Evolutionary conservation across 1,140 invertebrate species (phyloP).

Genomic region (Helicoverpa zea): DNA sequence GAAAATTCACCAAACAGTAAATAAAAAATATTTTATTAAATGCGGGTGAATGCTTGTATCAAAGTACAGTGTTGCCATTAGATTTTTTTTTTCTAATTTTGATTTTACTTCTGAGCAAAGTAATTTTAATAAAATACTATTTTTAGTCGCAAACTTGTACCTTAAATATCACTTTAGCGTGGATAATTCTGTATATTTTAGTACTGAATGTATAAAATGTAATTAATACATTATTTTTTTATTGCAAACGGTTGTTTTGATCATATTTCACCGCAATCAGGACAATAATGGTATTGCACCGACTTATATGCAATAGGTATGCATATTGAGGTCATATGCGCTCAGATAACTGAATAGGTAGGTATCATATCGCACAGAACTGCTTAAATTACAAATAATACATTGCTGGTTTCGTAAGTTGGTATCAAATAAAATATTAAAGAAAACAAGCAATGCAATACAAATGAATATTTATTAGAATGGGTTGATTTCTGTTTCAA

Average conservation of each 20-base stretch:
- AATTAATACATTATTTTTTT: constrained; percentile 44
- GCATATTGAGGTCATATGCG: constrained; percentile 45
- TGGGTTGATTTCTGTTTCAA: background rate
- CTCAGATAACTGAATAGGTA: constrained; percentile 27
- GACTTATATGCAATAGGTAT: constrained; percentile 50
- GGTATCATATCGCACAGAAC: constrained; percentile 35
- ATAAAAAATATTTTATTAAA: background rate
- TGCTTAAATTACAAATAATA: background rate
- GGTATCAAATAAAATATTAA: background rate
- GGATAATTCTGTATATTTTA: constrained; percentile 37
- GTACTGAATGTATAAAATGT: constrained; percentile 37
- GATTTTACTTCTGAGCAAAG: background rate
- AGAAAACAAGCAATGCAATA: background rate
- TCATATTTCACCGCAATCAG: constrained; percentile 57
- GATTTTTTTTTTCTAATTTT: background rate
- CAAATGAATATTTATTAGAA: background rate
- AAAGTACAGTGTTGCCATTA: background rate
- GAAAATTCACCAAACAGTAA: constrained; percentile 28
- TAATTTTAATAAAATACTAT: background rate
- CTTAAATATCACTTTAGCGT: constrained; percentile 24
- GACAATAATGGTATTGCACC: constrained; percentile 25
- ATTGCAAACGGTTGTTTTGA: constrained; percentile 44
- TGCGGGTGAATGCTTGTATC: background rate
- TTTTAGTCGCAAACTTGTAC: constrained; percentile 32
- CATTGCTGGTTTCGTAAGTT: background rate